phyloP scores from a whole-genome alignment of 2,888 invertebrate species.

The Latrodectus hesperus region DNA sequence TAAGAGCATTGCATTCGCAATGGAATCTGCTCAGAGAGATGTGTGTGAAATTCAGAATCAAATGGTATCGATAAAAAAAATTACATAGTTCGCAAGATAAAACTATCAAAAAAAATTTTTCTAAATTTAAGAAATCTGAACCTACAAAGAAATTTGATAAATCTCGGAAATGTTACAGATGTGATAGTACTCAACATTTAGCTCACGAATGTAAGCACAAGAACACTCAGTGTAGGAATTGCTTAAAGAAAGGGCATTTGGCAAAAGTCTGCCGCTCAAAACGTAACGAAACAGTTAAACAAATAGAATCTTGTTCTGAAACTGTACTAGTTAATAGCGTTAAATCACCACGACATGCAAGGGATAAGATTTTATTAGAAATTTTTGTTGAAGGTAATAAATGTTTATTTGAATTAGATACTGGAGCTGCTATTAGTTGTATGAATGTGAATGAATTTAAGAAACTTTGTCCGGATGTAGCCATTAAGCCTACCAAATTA shows the following conservation, averaged over 20 bases:
- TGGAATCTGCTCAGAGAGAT: conserved; percentile 50
- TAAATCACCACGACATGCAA: conserved; percentile 16
- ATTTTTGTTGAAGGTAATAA: conserved; percentile 16
- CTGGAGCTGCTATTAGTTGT: conserved; percentile 19
- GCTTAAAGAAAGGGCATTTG: conserved; percentile 24
- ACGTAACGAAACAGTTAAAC: conserved; percentile 21
- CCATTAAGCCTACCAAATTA: conserved; percentile 17
- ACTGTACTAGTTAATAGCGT: conserved; percentile 18
- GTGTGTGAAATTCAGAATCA: conserved; percentile 48
- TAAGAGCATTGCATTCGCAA: conserved; percentile 50
- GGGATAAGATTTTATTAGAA: conserved; percentile 15
- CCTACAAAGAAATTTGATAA: conserved; percentile 26
- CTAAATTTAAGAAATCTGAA: conserved; percentile 26
- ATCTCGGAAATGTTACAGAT: conserved; percentile 28
- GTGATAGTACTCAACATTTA: conserved; percentile 29
- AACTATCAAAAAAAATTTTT: conserved; percentile 22
- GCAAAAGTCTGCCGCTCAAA: conserved; percentile 23
- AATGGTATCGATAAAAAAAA: conserved; percentile 45
- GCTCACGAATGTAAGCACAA: conserved; percentile 29
- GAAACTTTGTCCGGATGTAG: conserved; percentile 7
- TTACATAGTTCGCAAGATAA: conserved; percentile 29
- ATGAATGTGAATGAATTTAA: conserved; percentile 20
- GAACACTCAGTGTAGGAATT: conserved; percentile 24
- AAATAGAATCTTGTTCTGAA: conserved; percentile 16
- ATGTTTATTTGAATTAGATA: conserved; percentile 19